phyloP scores from a whole-genome alignment of 2,113 vertebrate genomes.

The Corythaixoides concolor region DNA sequence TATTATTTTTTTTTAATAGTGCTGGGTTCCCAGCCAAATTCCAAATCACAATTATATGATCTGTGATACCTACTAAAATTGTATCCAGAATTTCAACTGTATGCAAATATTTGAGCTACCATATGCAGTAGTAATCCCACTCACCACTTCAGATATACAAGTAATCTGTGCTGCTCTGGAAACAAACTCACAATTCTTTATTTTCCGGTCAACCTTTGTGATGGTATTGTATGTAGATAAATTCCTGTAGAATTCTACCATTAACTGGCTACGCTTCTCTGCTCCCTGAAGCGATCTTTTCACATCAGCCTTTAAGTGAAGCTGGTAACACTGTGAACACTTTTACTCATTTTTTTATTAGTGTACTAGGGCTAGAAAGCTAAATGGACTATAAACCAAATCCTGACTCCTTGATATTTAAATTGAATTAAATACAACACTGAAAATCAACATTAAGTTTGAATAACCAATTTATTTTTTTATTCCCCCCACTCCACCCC shows the following conservation, averaged over 20 bases:
- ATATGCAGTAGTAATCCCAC: background rate
- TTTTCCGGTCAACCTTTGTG: background rate
- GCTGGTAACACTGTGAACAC: background rate
- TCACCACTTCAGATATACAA: background rate
- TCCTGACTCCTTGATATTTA: background rate
- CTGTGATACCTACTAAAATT: background rate
- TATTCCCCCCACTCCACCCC: too few species aligned
- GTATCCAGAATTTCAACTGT: background rate
- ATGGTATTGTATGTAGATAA: background rate
- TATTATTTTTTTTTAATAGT: background rate
- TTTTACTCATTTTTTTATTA: background rate
- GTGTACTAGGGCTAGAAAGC: background rate
- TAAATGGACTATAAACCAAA: background rate
- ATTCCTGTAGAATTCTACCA: background rate
- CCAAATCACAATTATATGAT: background rate
- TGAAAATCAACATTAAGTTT: background rate
- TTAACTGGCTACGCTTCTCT: background rate
- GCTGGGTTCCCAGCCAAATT: background rate
- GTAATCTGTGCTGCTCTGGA: background rate
- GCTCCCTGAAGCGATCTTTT: background rate
- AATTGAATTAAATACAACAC: background rate
- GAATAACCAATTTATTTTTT: background rate
- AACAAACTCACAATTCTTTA: background rate
- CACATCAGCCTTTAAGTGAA: background rate
- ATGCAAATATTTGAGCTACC: background rate